A percentile compares a stretch with the other conserved stretches of the same genome.
Evolutionary conservation across 2,888 invertebrate species (phyloP).

Genomic region (Xestia xanthographa): DNA sequence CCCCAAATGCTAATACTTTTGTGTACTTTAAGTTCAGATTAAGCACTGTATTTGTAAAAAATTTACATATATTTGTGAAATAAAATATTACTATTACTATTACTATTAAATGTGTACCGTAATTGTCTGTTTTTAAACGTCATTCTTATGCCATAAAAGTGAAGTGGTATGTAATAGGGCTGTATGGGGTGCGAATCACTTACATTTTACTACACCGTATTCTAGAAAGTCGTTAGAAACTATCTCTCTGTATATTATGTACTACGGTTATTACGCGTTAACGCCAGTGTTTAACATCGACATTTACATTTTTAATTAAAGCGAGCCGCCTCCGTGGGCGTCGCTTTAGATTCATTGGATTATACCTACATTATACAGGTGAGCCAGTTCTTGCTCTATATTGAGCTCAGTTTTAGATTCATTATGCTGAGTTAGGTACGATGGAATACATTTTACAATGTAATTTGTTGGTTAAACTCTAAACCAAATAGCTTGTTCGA

Average conservation of each 20-base stretch:
- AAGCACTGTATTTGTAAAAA: too few species aligned
- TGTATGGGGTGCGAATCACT: not conserved
- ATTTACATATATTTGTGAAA: too few species aligned
- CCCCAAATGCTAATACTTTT: too few species aligned
- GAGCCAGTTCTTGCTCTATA: conserved; percentile 11
- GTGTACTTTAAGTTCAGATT: too few species aligned
- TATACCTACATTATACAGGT: conserved; percentile 27
- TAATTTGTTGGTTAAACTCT: too few species aligned
- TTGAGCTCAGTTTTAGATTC: conserved; percentile 22
- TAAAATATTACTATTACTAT: too few species aligned
- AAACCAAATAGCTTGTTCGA: too few species aligned
- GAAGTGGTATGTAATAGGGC: not conserved
- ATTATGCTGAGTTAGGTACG: conserved; percentile 13
- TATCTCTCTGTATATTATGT: conserved; percentile 15
- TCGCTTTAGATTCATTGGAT: conserved; percentile 40
- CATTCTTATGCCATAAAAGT: not conserved
- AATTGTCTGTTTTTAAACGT: not conserved
- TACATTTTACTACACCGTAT: not conserved
- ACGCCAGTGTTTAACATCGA: conserved; percentile 44
- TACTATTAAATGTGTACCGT: not conserved
- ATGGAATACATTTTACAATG: too few species aligned
- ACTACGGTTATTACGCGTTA: conserved; percentile 23
- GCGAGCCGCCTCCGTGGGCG: conserved; percentile 43
- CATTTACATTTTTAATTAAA: conserved; percentile 62
- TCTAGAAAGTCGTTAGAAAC: not conserved